These are phyloP conservation scores for Morpho achilles DNA, from an alignment of 2,888 invertebrate genomes.

Conservation along the genomic window DNA sequence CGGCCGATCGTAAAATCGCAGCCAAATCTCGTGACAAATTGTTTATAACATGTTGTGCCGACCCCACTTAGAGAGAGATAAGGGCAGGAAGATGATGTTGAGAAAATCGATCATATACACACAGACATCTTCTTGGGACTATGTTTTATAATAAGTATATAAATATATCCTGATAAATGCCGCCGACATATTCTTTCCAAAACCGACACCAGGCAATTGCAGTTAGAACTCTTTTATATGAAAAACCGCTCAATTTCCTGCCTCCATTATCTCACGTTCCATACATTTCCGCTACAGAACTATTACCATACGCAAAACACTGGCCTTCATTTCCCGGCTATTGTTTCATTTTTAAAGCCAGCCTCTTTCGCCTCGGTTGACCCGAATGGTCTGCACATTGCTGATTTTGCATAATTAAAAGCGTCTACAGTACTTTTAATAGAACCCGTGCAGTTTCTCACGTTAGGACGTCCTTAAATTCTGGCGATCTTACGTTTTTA, in stretches of 20 bases:
- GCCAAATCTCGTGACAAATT: too few species aligned
- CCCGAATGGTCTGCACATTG: conserved; percentile 54
- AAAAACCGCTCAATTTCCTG: conserved; percentile 15
- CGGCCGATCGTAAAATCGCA: too few species aligned
- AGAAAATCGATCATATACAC: too few species aligned
- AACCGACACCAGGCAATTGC: neutral
- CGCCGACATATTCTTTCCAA: neutral
- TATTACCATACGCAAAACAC: conserved; percentile 23
- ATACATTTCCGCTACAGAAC: conserved; percentile 15
- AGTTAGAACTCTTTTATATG: neutral
- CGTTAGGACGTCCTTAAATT: neutral
- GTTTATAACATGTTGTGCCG: too few species aligned
- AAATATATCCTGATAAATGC: too few species aligned
- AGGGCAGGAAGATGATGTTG: too few species aligned
- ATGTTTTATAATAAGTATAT: too few species aligned
- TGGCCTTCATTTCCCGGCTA: conserved; percentile 51
- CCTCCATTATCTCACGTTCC: conserved; percentile 11
- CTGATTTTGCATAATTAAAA: conserved; percentile 67
- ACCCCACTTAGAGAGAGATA: too few species aligned
- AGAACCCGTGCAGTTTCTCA: conserved; percentile 24
- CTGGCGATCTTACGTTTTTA: too few species aligned
- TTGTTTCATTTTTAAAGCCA: conserved; percentile 57
- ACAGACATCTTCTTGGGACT: too few species aligned
- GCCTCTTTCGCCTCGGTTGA: conserved; percentile 47
- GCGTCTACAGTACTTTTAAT: conserved; percentile 47